Evolutionary conservation across 2,888 invertebrate genomes (phyloP), one percentile per base, ranked within the genome.

Genomic region (Euspilapteryx auroguttella): DNA sequence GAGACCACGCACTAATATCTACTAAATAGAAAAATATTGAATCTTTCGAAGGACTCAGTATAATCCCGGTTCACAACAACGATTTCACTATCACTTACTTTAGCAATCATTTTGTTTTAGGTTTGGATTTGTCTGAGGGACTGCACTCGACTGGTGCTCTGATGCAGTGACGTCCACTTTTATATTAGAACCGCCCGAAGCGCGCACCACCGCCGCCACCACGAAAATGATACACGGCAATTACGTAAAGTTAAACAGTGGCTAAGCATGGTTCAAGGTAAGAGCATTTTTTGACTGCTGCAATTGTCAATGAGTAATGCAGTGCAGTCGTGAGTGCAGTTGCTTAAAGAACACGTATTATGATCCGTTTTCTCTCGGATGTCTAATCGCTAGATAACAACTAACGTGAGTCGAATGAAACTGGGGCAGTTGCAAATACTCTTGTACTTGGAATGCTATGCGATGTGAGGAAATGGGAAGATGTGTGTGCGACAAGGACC

Each of bases 111-210:
- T 65, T 57, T 68, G 57, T 46, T 61, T 57, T 69, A 56, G 61
- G 47, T 56, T 71, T 69, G 59, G 59, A 61, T 58, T 59, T 59
- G 69, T 61, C 49, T 55, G 65, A 65, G 54, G 64, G 61, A 65
- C 61, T 59, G 65, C 69, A 71, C 73, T 66, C 73, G 56, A 75
- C 75, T 75, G 71, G 61, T 75, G 57, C 45, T 46, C 54, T 57
- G 43, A 44, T 51, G 44, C 41, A 48, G 40, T 47, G 41, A 43
- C 52, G 46, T 47, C 52, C 54, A 58, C 73, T 73, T 75, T 64
- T 75, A 75, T 75, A 75, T 71, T 57, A 55, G 57, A 49, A 55
- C 54, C 47, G 41, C 44, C 47, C 47, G 55, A 69, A 71, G 71
- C 65, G 65, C 57, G 53, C 52, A 48, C 51, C 52, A 47, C 52